A percentile compares a stretch with the other conserved stretches of the same genome.
Conservation (phyloP, 2,797 vertebrate genomes). For the Heterohyrax brucei region DNA sequence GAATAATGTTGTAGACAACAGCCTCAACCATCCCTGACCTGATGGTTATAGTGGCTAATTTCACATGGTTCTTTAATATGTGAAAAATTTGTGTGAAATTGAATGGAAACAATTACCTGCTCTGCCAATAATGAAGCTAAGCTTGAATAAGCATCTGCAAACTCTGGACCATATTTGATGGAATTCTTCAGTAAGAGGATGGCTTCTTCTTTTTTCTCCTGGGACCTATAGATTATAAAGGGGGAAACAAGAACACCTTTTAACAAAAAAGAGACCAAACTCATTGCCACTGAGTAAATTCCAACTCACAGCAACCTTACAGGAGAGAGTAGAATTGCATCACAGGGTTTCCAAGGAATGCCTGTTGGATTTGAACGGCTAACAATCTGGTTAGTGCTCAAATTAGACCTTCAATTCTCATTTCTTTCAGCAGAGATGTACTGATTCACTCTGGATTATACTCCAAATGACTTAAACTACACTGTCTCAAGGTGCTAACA, state of each 20-base stretch:
- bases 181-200: conserved; percentile 94
- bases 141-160: conserved; percentile 97
- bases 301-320: too few relatives aligned
- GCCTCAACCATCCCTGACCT: neutral
- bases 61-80: neutral
- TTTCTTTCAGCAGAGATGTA: conserved; percentile 68
- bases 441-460: conserved; percentile 24
- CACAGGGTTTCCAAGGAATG: too few relatives aligned
- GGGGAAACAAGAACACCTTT: neutral
- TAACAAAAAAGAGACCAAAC: conserved; percentile 7
- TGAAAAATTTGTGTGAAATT: neutral
- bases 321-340: too few relatives aligned
- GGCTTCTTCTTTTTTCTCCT: conserved; percentile 94
- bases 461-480: neutral
- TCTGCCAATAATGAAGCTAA: conserved; percentile 97
- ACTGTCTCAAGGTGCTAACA: neutral
- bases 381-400: neutral
- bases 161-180: conserved; percentile 95
- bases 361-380: too few relatives aligned
- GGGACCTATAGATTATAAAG: conserved; percentile 91
- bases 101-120: conserved; percentile 91
- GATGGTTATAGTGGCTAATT: neutral
- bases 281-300: too few relatives aligned
- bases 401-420: conserved; percentile 46
- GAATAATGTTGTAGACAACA: neutral